Base-by-base conservation (phyloP, 2,797 vertebrate species). In the Ptychadena robeensis region DNA sequence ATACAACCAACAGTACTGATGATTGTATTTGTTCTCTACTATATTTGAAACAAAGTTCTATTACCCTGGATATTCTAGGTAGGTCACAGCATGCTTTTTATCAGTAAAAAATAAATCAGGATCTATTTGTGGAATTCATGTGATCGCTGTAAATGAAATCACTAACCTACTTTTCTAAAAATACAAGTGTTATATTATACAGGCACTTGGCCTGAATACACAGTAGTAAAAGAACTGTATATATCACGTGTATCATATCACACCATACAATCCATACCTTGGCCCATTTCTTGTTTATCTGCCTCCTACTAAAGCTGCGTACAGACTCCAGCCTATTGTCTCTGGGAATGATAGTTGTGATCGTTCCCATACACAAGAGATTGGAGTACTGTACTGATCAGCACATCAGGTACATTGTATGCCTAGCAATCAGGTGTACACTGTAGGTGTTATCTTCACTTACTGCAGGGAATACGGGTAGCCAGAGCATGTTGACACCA, bases 101-200 rank as follows among this genome's bases (percentile, higher is more conserved):
- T 44, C 40, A 25, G 25, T 70, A 27, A 12, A 70, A 8, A 71
- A 71, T 9, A 38, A 31, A 15, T 18, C 18, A 53, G 8, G 15
- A 53, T 65, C 27, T 32, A 18, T 65, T 15, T 65, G 6, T 65
- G 14, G 12, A 22, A 14, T 7, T 0, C 9, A 37, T 32, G 27
- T 57, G n/a, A 35, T 75, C 25, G 9, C 63, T 25, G 18, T 9
- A 40, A 34, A 27, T 40, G 37, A 75, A 65, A 27, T 40, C 25
- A 30, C 35, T 65, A 65, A 76, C 73, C 73, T 65, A 76, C 59
- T 76, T 76, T 53, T 75, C 59, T 65, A 64, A 64, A 76, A 76
- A 76, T 76, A 76, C 73, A 44, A 3, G 35, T 40, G 73, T 40
- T 76, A 31, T 79, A 69, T 80, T 80, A 80, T 73, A 30, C 10